Conservation (phyloP, 2,888 invertebrate species). For the Mycogona germanica region DNA sequence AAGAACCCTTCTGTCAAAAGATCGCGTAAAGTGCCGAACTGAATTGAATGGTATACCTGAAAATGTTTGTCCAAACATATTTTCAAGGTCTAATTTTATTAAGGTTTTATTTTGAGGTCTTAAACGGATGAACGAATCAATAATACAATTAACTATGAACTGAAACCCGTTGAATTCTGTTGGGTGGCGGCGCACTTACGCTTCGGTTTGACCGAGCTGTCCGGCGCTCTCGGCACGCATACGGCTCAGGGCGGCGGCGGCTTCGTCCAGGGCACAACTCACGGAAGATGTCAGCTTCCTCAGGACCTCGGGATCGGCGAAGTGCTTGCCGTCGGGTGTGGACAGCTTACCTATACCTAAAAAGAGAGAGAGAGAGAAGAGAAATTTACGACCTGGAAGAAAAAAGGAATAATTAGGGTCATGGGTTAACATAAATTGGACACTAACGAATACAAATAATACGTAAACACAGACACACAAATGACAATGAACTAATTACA, state of each 20-base stretch:
- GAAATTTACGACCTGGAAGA: not conserved
- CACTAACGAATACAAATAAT: not conserved
- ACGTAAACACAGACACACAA: not conserved
- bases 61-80: not conserved
- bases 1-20: too few relatives aligned
- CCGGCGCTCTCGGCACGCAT: conserved; percentile 85
- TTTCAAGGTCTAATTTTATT: not conserved
- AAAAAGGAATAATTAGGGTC: not conserved
- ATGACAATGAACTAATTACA: conserved; percentile 9
- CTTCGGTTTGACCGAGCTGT: conserved; percentile 40
- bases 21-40: too few relatives aligned
- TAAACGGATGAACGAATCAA: not conserved
- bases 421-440: not conserved
- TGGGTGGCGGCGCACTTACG: conserved; percentile 18
- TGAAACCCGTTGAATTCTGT: not conserved
- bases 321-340: conserved; percentile 44
- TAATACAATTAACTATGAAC: not conserved
- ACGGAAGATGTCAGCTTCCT: conserved; percentile 75
- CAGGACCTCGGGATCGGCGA: conserved; percentile 79
- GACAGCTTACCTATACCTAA: conserved; percentile 68
- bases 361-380: conserved; percentile 15
- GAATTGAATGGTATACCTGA: not conserved
- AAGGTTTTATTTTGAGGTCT: not conserved
- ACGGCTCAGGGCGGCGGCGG: conserved; percentile 87
- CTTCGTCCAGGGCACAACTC: conserved; percentile 91